These are phyloP conservation scores for Steatocranus sp. DNA, from an alignment of 2,797 vertebrate genomes.

Conservation along the genomic window DNA sequence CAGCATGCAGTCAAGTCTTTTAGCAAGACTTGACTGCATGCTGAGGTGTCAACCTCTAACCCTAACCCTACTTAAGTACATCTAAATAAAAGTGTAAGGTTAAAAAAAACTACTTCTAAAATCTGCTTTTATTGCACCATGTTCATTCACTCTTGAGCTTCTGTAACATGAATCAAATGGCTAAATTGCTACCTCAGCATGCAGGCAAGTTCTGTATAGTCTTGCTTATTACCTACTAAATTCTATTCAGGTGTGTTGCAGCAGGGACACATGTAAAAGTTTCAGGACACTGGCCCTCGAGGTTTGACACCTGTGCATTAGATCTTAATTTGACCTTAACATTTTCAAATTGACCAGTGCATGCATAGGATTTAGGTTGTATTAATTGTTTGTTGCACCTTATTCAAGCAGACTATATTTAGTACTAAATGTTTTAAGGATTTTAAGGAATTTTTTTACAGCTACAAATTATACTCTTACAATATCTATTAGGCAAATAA, in stretches of 20 bases:
- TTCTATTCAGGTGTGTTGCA: not conserved
- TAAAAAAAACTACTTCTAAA: not conserved
- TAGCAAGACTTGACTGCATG: not conserved
- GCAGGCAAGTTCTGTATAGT: not conserved
- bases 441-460: not conserved
- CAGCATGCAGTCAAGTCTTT: not conserved
- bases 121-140: not conserved
- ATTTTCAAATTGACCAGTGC: not conserved
- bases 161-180: not conserved
- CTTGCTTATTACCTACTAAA: not conserved
- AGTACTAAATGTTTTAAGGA: not conserved
- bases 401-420: not conserved
- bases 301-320: not conserved
- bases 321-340: not conserved
- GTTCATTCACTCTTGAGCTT: not conserved
- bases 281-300: not conserved
- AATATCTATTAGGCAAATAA: not conserved
- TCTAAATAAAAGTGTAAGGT: not conserved
- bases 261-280: not conserved
- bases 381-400: not conserved
- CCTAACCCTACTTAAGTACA: not conserved
- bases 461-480: not conserved
- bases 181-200: not conserved
- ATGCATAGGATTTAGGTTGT: not conserved
- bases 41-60: not conserved